Evolutionary conservation across 2,888 invertebrate genomes (phyloP), one percentile per base, ranked within the genome.

Genomic region (Thecocarcelia acutangulata): DNA sequence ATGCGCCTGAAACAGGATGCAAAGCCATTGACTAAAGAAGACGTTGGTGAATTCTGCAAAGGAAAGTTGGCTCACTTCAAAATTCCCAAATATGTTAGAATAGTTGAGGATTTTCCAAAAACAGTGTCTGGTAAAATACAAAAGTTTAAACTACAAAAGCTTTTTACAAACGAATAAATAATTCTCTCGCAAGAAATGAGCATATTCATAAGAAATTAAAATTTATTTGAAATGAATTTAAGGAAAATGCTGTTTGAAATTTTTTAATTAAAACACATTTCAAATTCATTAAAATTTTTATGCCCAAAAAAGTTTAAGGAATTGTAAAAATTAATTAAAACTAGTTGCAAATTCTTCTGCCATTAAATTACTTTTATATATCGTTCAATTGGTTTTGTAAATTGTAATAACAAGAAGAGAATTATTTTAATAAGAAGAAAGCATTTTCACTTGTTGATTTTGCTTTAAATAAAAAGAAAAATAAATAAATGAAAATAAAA

Each of bases 111-210:
- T 0, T 95, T 94, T 88, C 96, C 96, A 0, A 93, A 94, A 87
- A 96, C 96, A 0, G 91, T 92, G 0, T 94, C 95, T 0, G 96
- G 96, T n/a, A 96, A 96, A 91, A 92, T 95, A 75, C 94, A 95
- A 87, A 96, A 96, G 88, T 93, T 91, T 84, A 90, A 91, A 84
- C 87, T 94, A 52, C 88, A 87, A 37, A 85, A 92, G 82, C 33
- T 85, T 17, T 85, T 85, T 44, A 9, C 73, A 61, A 54, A 48
- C 0, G 72, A 83, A 44, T 42, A 61, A n/a, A 42, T 5, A 19
- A 15, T 40, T 15, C 0, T 9, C 13, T 8, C 21, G 5, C 0
- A 13, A 8, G 12, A 33, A 21, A 50, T 11, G 5, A n/a, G n/a
- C 33, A 24, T 3, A 24, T 24, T 2, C 24, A 24, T 24, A 24